Base-by-base conservation (phyloP, 1,140 invertebrate species). In the Aphidius gifuensis region DNA sequence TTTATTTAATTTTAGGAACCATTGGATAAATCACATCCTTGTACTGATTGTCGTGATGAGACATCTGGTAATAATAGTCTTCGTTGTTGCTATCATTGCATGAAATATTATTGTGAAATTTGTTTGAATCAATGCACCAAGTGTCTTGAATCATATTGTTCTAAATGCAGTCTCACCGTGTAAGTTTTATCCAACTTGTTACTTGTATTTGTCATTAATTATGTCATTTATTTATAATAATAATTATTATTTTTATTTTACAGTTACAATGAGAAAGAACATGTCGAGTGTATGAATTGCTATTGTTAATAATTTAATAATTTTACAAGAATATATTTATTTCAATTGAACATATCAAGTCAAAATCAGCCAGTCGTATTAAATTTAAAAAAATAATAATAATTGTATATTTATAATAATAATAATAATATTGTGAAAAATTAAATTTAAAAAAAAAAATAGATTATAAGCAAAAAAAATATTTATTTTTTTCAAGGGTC, bases 91-190 rank as follows among this genome's bases (percentile, higher is more conserved):
- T 70, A 65, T 16, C 75, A 71, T 8, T 76, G 74, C 21, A 69
- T 73, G 62, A 66, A 75, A 53, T 50, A 62, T 9, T 66, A 73
- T 38, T 76, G 74, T 59, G 40, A 56, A 38, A 62, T 48, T 39
- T 76, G 74, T 42, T 39, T 72, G 0, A 54, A 43, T 21, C 21
- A 67, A 6, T 76, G 74, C 5, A 54, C 40, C 5, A 67, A 58
- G 16, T 76, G 74, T n/a, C 51, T 40, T 11, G 71, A 76, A 60
- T n/a, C 51, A 23, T 75, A 72, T 48, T 76, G 74, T 42, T 60
- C 69, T n/a, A 71, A 74, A 61, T 76, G 74, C 48, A 69, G 61
- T n/a, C 21, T 75, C 11, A 68, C 66, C 53, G 58, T 67, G 74
- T 76, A 67, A 73, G 69, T 71, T 0, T 21, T 16, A 16, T 16